A percentile compares a stretch with the other conserved stretches of the same genome.
Conservation (phyloP, 2,888 invertebrate genomes). For the Diaphora mendica region DNA sequence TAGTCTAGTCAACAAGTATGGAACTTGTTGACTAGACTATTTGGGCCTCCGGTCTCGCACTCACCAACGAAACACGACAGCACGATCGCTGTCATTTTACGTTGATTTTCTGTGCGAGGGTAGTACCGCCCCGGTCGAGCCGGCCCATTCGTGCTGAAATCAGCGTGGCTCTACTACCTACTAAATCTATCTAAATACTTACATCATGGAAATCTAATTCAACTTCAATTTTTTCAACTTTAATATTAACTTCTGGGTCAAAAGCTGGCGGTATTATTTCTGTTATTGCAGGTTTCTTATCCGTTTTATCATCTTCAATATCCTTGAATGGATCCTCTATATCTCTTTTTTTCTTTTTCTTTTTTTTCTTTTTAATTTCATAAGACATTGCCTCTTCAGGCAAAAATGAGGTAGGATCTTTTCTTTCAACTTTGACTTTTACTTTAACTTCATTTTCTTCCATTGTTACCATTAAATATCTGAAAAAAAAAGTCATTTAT, state of each 20-base stretch:
- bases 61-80: too few relatives aligned
- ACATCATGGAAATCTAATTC: slow-evolving; percentile 81
- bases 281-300: slow-evolving; percentile 39
- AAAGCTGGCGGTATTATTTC: slow-evolving; percentile 45
- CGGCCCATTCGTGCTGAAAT: too few relatives aligned
- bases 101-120: too few relatives aligned
- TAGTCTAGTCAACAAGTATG: too few relatives aligned
- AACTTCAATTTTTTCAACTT: slow-evolving; percentile 81
- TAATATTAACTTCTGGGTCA: slow-evolving; percentile 78
- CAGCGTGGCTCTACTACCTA: too few relatives aligned
- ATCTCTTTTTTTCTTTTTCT: slow-evolving; percentile 73
- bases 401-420: slow-evolving; percentile 76
- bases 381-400: slow-evolving; percentile 80
- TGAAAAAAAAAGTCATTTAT: slow-evolving; percentile 16
- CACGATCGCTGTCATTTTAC: too few relatives aligned
- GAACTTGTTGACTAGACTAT: too few relatives aligned
- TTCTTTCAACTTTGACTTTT: slow-evolving; percentile 45
- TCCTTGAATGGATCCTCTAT: slow-evolving; percentile 78
- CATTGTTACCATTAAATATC: slow-evolving; percentile 28
- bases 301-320: slow-evolving; percentile 54
- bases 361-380: slow-evolving; percentile 77
- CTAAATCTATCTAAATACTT: too few relatives aligned
- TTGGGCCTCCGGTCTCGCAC: too few relatives aligned
- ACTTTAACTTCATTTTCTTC: slow-evolving; percentile 43
- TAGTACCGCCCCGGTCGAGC: too few relatives aligned